Percentiles rank a stretch among this genome's conserved stretches.
phyloP scores from a whole-genome alignment of 2,113 vertebrate genomes.

The Scortum barcoo region DNA sequence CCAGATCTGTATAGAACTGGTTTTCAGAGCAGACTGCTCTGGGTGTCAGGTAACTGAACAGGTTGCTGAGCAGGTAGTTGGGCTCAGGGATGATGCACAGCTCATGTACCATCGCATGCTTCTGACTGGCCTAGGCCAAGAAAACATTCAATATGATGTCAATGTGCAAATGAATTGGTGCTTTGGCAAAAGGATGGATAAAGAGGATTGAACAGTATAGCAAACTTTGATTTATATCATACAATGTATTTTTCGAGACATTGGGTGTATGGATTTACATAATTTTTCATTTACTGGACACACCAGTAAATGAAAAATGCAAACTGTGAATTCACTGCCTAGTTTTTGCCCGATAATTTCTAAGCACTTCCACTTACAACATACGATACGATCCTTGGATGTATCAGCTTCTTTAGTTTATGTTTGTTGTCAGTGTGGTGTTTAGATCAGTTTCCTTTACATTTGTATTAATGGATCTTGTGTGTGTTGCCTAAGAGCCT shows the following conservation, averaged over 20 bases:
- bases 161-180: background rate
- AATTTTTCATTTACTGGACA: no score
- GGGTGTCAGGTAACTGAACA: conserved; percentile 14
- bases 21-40: background rate
- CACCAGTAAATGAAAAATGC: background rate
- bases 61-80: conserved; percentile 14
- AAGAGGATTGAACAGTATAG: background rate
- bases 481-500: conserved; percentile 45
- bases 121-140: background rate
- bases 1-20: background rate
- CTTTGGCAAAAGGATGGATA: background rate
- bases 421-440: conserved; percentile 28
- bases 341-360: background rate
- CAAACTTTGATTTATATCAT: background rate
- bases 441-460: conserved; percentile 52
- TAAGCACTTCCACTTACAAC: background rate
- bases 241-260: background rate
- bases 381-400: background rate
- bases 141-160: background rate
- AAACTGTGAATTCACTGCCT: background rate
- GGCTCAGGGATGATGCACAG: background rate
- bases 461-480: conserved; percentile 49
- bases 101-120: background rate
- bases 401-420: conserved; percentile 2
- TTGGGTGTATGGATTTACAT: background rate